Base-by-base conservation (phyloP, 2,888 invertebrate genomes). In the Drosophila prolongata region DNA sequence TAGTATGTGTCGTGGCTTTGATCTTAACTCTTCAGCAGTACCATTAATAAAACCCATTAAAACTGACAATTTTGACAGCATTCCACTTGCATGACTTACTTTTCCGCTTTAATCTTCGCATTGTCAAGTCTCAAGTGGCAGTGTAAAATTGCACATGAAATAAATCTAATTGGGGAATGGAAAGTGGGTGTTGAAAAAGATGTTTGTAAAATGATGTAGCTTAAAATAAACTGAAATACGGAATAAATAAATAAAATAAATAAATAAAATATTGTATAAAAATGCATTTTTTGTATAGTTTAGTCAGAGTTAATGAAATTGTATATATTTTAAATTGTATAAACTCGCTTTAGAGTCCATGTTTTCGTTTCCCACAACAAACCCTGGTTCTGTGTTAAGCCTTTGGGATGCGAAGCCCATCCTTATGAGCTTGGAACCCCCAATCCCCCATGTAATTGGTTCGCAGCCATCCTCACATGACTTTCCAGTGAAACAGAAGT, bases 121-220 rank as follows among this genome's bases (percentile, higher is more conserved):
- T 27, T 43, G 42, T 40, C 43, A 27, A 27, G 57, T 62, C 52
- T 62, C 75, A 47, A 80, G 80, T 78, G 78, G 58, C 52, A 53
- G 59, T 69, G 42, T 65, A 53, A 55, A 68, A 43, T 77, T n/a
- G 24, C 34, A 24, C 38, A 38, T 54, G 30, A 57, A 55, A 54
- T 40, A 56, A 61, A 62, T 68, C 60, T 43, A 75, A 75, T 76
- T 78, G 68, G 40, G 34, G 8, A 14, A 14, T 4, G 47, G 3
- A 13, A 8, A 24, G 52, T 53, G 24, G n/a, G 14, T 14, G 13
- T 9, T 38, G 24, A 24, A 4, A 24, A 24, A 24, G 5, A 24
- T 24, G 24, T 24, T 24, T 24, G 24, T 24, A 24, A 24, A 24
- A 24, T 24, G 24, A 24, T 24, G 8, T 30, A 9, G 30, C 2